Base-by-base conservation (phyloP, 2,113 vertebrate species). In the Stegostoma tigrinum region DNA sequence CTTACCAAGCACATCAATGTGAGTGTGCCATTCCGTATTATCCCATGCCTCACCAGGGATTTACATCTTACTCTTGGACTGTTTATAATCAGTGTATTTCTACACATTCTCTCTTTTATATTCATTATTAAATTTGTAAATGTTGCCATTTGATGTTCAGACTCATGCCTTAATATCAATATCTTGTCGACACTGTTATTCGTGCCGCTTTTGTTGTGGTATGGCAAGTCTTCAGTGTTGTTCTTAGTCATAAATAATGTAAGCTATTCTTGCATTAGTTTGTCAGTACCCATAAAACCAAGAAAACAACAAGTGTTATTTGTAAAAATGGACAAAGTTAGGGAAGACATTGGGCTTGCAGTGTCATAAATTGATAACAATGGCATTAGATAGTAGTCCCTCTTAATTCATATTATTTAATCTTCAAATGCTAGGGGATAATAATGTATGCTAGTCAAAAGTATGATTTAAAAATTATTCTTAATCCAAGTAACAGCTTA, bases 81-180 rank as follows among this genome's bases (percentile, higher is more conserved):
- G 23, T 66, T 93, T 93, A 93, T 67, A 21, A 66, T 38, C 14
- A 19, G 86, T 67, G 19, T n/a, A 42, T 66, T 93, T 93, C 52
- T 93, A 66, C 30, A 93, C 38, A 61, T 64, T 24, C 42, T 72
- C 42, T 75, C 24, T 45, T 94, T 95, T 70, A 72, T 95, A 95
- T 72, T 52, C 94, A 75, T 95, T 34, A 95, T 72, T 48, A 72
- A 48, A 72, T 52, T 72, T 75, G 42, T 68, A 70, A 95, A 72
- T 48, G 45, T 27, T 75, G 68, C 94, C 67, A 48, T 90, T 34
- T 14, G 27, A 52, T 61, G 23, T 90, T 95, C 68, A 75, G 68
- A 95, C 52, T 52, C 68, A 95, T 95, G 94, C 94, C 42, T 95
- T 95, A 95, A 95, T 24, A 30, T 48, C 24, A 70, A 30, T 75